Base-by-base conservation (phyloP, 2,888 invertebrate genomes). In the Cynaeus angustus region DNA sequence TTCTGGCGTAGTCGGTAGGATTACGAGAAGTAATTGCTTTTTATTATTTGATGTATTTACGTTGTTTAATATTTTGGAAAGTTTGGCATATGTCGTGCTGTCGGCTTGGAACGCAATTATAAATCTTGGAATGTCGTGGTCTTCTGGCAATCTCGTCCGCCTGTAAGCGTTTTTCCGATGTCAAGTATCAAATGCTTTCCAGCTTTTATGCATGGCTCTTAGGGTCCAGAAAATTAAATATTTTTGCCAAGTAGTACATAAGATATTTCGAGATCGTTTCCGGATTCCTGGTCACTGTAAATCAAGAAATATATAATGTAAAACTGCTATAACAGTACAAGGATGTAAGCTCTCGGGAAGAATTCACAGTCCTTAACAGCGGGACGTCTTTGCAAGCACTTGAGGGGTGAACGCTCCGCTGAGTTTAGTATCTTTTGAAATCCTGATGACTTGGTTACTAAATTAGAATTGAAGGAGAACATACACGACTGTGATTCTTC, bases 341-440 rank as follows among this genome's bases (percentile, higher is more conserved):
- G 41, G 37, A 52, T 61, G 61, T 55, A 64, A 68, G 64, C 68
- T 46, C 53, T 56, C 64, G 55, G 52, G 68, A 55, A 46, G 64
- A 62, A 61, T 68, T 68, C 56, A 43, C 56, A 62, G 48, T 56
- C 64, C 64, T 64, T 64, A 68, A 55, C 68, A 68, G 68, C 62
- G 55, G 68, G 62, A 68, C 48, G 65, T 69, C 69, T 65, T 69
- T 58, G 69, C 58, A 66, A 69, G 69, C 65, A 70, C 66, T 70
- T 66, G 58, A 70, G 59, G 66, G 70, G 58, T 66, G 66, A 66
- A 70, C 70, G 70, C 66, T 70, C 61, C 53, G 56, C 66, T 70
- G 61, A 66, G 45, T 66, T 70, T 66, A 66, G 59, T 59, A 70
- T 70, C 70, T 70, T 66, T 66, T 62, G 58, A 66, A 66, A 70